A percentile compares a stretch with the other conserved stretches of the same genome.
Conservation (phyloP, 2,797 vertebrate genomes). For the Eulemur mongoz region DNA sequence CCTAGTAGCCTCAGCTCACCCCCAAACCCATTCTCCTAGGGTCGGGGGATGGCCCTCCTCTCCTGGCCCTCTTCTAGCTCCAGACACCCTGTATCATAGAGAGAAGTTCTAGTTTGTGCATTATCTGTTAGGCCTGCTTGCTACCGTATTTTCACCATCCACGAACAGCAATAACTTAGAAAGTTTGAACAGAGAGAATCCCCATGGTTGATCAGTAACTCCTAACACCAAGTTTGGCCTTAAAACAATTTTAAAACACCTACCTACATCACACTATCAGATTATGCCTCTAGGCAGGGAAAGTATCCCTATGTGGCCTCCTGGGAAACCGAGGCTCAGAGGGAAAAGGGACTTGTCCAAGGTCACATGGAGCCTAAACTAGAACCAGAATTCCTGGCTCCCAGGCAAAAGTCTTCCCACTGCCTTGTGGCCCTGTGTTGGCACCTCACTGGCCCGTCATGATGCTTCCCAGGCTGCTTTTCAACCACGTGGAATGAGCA, state of each 20-base stretch:
- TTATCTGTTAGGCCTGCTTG: background rate
- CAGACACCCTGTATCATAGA: background rate
- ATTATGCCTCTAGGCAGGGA: background rate
- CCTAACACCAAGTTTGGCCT: background rate
- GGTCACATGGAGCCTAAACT: background rate
- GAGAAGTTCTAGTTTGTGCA: fast-evolving
- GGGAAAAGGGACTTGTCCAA: background rate
- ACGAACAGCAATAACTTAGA: background rate
- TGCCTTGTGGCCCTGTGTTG: background rate
- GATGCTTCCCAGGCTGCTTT: background rate
- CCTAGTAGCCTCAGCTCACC: background rate
- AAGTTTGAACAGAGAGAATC: background rate
- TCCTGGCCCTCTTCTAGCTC: background rate
- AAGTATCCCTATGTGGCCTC: background rate
- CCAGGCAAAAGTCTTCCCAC: background rate
- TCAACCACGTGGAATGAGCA: background rate
- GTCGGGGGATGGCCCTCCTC: too few relatives aligned
- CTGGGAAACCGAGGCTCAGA: background rate
- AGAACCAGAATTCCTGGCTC: background rate
- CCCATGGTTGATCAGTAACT: background rate
- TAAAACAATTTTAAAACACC: background rate
- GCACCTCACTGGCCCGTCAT: too few relatives aligned
- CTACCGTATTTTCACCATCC: background rate
- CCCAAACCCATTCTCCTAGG: background rate
- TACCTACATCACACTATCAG: background rate